Base-by-base conservation (phyloP, 2,888 invertebrate genomes). In the Fragum whitleyi region DNA sequence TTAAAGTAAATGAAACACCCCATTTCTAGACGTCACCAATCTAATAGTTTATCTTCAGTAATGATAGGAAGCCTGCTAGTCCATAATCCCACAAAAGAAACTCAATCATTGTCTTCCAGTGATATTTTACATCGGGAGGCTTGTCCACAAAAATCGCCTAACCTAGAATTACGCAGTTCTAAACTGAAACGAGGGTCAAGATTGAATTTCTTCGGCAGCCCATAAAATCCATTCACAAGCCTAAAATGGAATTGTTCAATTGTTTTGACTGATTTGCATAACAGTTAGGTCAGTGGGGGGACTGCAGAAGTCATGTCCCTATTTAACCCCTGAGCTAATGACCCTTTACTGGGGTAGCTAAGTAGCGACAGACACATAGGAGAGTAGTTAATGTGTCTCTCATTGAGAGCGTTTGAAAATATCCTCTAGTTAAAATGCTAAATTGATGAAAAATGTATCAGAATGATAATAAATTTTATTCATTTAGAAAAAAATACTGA, bases 221-320 rank as follows among this genome's bases (percentile, higher is more conserved):
- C 21, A 62, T 62, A 62, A 62, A 62, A 36, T 19, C 62, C 36
- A 62, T 62, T 62, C 36, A 62, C 36, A 0, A n/a, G 36, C 32
- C 36, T 19, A 2, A n/a, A n/a, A 28, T 32, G 62, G 32, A 36
- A 36, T 36, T 36, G 32, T 36, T 36, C 32, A 32, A 62, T 62
- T 72, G 74, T 28, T 26, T 39, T n/a, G 14, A 29, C 59, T 76
- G 36, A 83, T 83, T 83, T 80, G 83, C 83, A 83, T 83, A 83
- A 83, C 83, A 80, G 83, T 83, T 73, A 71, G 72, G 47, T 57
- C 71, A 70, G 71, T 53, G 53, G 75, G 65, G 76, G 67, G 72
- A 62, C 68, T 78, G 80, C 78, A 78, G 73, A 73, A 69, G 79
- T 62, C 75, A 28, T 14, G 36, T 59, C 75, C 68, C 71, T 57